Conservation (phyloP, 2,797 vertebrate genomes). For the Garrulus glandarius region DNA sequence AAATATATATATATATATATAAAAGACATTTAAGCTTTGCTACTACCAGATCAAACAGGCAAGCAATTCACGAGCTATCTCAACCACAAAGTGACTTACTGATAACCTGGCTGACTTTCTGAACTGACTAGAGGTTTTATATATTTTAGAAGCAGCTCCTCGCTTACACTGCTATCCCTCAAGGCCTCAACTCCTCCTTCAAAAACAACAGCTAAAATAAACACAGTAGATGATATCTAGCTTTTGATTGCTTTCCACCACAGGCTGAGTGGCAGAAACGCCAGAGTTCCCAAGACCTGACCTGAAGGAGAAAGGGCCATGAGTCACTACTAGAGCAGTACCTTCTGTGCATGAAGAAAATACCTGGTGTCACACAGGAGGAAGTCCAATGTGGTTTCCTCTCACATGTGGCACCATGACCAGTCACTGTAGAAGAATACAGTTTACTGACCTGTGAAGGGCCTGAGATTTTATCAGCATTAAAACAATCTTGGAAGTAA, state of each 20-base stretch:
- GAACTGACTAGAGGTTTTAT: background rate
- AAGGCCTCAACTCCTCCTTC: background rate
- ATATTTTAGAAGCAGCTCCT: background rate
- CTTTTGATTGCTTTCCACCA: background rate
- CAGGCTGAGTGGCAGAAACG: background rate
- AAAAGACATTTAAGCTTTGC: background rate
- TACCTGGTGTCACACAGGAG: background rate
- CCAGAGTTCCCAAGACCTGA: rapidly evolving
- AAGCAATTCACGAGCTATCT: background rate
- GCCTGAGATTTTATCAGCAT: background rate
- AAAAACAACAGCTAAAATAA: background rate
- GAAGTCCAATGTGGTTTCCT: background rate
- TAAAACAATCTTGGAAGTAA: background rate
- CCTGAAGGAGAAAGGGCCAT: background rate
- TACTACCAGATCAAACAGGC: background rate
- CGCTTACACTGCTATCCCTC: background rate
- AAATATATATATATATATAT: background rate
- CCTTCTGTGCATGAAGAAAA: background rate
- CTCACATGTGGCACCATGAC: background rate
- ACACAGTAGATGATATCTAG: background rate
- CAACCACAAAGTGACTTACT: background rate
- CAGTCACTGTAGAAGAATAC: background rate
- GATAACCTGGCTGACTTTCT: background rate
- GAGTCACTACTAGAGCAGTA: background rate
- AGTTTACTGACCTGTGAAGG: background rate